Percentiles rank a stretch among this genome's conserved stretches.
phyloP scores from a whole-genome alignment of 2,888 invertebrate genomes.

The Oxystoma pomonae region DNA sequence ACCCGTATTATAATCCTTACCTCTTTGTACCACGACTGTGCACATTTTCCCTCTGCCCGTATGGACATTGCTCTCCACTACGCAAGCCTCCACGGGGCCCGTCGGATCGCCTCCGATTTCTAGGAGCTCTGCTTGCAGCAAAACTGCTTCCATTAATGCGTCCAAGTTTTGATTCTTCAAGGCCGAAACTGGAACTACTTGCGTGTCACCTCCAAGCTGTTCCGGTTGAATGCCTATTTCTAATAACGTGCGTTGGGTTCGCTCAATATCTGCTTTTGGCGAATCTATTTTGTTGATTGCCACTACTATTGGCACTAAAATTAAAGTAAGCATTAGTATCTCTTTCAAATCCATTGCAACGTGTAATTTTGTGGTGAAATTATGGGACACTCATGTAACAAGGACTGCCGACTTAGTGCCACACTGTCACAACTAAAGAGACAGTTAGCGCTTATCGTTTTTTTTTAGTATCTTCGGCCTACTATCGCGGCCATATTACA shows the following conservation, averaged over 20 bases:
- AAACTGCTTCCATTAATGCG: slow-evolving; percentile 76
- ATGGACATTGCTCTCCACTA: slow-evolving; percentile 81
- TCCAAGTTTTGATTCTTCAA: slow-evolving; percentile 75
- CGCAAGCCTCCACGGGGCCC: slow-evolving; percentile 83
- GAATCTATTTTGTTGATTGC: slow-evolving; percentile 99
- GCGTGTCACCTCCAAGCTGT: slow-evolving; percentile 86
- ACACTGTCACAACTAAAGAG: too few species aligned
- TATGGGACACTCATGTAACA: too few species aligned
- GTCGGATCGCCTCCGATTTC: slow-evolving; percentile 78
- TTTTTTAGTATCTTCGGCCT: too few species aligned
- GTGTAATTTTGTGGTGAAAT: too few species aligned
- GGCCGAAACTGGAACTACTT: slow-evolving; percentile 89
- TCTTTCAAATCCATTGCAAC: too few species aligned
- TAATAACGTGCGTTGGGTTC: slow-evolving; percentile 69
- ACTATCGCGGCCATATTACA: too few species aligned
- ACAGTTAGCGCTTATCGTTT: too few species aligned
- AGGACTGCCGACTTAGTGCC: too few species aligned
- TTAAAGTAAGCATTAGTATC: too few species aligned
- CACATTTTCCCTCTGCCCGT: slow-evolving; percentile 71
- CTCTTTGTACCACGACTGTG: slow-evolving; percentile 76
- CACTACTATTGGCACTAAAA: slow-evolving; percentile 86
- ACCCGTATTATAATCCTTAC: too few species aligned
- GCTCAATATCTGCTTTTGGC: slow-evolving; percentile 81
- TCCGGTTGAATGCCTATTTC: slow-evolving; percentile 80
- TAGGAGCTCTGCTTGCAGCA: slow-evolving; percentile 81